These are phyloP conservation scores for Pseudocheirus occidentalis DNA, from an alignment of 2,797 vertebrate genomes.

Conservation along the genomic window DNA sequence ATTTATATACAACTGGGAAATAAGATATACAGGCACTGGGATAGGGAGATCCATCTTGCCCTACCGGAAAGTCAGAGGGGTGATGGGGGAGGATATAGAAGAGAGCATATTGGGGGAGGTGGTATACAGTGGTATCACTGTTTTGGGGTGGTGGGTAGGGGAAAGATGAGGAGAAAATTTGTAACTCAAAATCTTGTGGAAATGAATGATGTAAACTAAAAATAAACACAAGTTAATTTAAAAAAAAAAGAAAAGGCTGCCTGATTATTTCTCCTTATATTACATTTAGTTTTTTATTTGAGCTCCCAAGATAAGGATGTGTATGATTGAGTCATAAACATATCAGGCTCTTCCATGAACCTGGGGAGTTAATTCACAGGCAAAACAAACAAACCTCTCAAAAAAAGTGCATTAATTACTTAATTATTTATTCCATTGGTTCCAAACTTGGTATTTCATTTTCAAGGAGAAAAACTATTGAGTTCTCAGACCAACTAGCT, in stretches of 20 bases:
- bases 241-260: neutral
- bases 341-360: neutral
- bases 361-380: neutral
- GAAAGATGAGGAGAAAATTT: too few species aligned
- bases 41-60: too few species aligned
- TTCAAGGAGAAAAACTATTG: fast-evolving
- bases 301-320: neutral
- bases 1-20: too few species aligned
- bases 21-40: too few species aligned
- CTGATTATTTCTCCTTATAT: neutral
- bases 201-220: too few species aligned
- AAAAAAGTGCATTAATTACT: neutral
- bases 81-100: too few species aligned
- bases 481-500: neutral
- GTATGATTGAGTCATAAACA: neutral
- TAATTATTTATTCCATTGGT: neutral
- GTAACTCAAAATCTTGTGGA: too few species aligned
- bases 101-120: too few species aligned
- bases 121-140: too few species aligned
- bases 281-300: neutral
- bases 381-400: neutral
- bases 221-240: too few species aligned
- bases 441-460: neutral
- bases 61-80: too few species aligned
- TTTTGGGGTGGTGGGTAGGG: too few species aligned